Evolutionary conservation across 2,113 vertebrate genomes (phyloP), one percentile per base, ranked within the genome.

Genomic region (Urocolius indicus): DNA sequence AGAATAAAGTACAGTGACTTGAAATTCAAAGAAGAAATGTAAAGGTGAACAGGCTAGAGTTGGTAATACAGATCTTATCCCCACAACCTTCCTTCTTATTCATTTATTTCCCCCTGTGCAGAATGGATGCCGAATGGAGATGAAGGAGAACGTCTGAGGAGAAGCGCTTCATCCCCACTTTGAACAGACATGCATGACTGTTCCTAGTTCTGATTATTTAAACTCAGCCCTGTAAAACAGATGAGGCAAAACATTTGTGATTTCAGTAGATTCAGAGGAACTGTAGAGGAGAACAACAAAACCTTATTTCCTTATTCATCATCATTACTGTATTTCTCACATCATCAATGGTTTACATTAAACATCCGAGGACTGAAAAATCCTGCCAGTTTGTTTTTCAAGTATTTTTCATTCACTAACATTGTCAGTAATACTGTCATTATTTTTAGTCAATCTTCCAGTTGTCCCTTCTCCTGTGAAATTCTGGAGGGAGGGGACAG

Each of bases 11-110:
- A 51, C 27, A 66, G 38, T 48, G 59, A 74, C 84, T 75, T 94
- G 46, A 74, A 94, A 91, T 92, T 93, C 66, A 71, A 94, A 80
- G 63, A 63, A 66, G 43, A 88, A 94, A 94, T 13, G 21, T 73
- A 83, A 91, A 84, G 59, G 59, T 77, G 71, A 88, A 63, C 23
- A 45, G 36, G 55, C 29, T 69, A 83, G n/a, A 89, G 20, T 19
- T 80, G 26, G 26, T 80, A 83, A 63, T 67, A 77, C 26, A 74
- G 85, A 59, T 85, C 61, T 75, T 85, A 61, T 54, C 43, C n/a
- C 86, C 57, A 63, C 63, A 74, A 24, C 27, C 26, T 86, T 74
- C 46, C 7, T 90, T 58, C 43, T 91, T 79, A 61, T 46, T 88
- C 8, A 66, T 68, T 87, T 76, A 66, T 88, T 95, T 95, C 11